Base-by-base conservation (phyloP, 2,113 vertebrate genomes). In the Tylochromis polylepis region DNA sequence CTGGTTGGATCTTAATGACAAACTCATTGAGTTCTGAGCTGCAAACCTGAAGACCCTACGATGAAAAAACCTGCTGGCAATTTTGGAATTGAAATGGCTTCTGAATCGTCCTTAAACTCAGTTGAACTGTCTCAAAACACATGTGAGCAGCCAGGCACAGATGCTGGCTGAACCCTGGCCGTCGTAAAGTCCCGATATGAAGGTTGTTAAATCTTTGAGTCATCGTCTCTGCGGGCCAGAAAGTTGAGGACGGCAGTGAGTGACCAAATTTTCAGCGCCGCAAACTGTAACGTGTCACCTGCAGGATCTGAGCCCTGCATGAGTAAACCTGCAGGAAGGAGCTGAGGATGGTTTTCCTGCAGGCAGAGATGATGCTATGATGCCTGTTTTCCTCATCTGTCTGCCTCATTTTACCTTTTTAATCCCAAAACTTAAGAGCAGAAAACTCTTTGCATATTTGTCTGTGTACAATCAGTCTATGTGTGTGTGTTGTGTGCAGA, bases 361-460 rank as follows among this genome's bases (percentile, higher is more conserved):
- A 29, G 43, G 43, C 70, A 51, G 9, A 60, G 56, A 16, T 24
- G 85, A 85, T 4, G 43, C 16, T 49, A 51, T 18, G 7, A 43
- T 20, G 20, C 31, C 84, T 87, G 89, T 83, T 93, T 87, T 90
- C 82, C 82, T 55, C 90, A 93, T 90, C 78, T 85, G 29, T 5
- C 3, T 12, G 2, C 59, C 24, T 53, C 22, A 51, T 31, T 79
- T 79, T 77, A 79, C 55, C 20, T 67, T 36, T 46, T 77, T 16
- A 57, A 60, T 65, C 51, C 43, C 11, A 41, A 82, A 65, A 31
- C 51, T 14, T 12, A 46, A 8, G 15, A 62, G 49, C 49, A 88
- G 59, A 81, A 87, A 81, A 85, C 58, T 1, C 81, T 87, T 60
- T 24, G 24, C 60, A 85, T 83, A 77, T 57, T n/a, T 70, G 49